Conservation (phyloP, 53 echinoderm and acorn worm species). For the Astropecten irregularis region DNA sequence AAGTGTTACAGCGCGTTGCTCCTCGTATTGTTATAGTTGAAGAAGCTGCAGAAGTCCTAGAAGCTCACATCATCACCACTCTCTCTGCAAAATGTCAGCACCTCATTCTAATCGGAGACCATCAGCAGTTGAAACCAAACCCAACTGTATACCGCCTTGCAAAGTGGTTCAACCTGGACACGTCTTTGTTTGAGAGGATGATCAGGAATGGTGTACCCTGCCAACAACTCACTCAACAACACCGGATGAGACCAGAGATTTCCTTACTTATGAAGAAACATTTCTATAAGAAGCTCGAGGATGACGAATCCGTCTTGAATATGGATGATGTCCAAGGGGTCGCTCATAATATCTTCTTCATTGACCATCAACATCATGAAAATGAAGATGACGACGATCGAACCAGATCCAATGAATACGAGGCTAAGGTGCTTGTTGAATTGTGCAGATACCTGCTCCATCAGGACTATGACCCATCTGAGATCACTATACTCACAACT, state of each 20-base stretch:
- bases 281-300: conserved; percentile 73
- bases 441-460: conserved; percentile 77
- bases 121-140: conserved; percentile 92
- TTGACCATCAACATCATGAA: conserved; percentile 71
- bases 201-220: conserved; percentile 88
- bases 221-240: conserved; percentile 69
- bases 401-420: conserved; percentile 78
- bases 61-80: conserved; percentile 90
- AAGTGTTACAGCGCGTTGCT: conserved; percentile 59
- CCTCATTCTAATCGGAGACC: conserved; percentile 95
- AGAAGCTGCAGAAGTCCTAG: conserved; percentile 96
- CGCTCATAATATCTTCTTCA: conserved; percentile 74
- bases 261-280: conserved; percentile 69
- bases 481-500: conserved; percentile 88
- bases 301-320: conserved; percentile 68
- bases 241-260: conserved; percentile 95
- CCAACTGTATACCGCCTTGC: conserved; percentile 88
- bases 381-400: conserved; percentile 56
- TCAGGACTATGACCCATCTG: conserved; percentile 69
- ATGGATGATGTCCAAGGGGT: conserved; percentile 70
- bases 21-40: conserved; percentile 85
- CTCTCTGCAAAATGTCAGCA: conserved; percentile 75
- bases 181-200: conserved; percentile 91
- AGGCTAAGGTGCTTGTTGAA: conserved; percentile 69
- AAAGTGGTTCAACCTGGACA: conserved; percentile 74